Evolutionary conservation across 2,888 invertebrate species (phyloP), one percentile per base, ranked within the genome.

Genomic region (Drosophila aldrichi): DNA sequence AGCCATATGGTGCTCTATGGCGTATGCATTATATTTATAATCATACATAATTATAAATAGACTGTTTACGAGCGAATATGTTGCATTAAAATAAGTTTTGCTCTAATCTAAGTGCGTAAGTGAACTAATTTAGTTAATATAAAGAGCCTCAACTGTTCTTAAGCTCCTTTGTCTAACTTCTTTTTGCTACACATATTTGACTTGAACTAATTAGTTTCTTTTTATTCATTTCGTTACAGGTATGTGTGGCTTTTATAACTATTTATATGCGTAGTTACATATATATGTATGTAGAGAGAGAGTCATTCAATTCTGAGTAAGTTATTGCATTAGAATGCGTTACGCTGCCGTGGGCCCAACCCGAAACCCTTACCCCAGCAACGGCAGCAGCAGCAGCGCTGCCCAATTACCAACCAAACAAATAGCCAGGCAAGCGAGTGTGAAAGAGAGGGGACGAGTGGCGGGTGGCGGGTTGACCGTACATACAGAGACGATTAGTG

Each of bases 331-430:
- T 65, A 62, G 69, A 69, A 74, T 65, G 63, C 64, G 63, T 62
- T 69, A 41, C 41, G 36, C 57, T 20, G 65, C 57, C 58, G 29
- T 8, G 48, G 51, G 46, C 55, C 43, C 49, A 66, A 38, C n/a
- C 36, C 29, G 43, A 44, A 18, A 18, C 34, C 48, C 32, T 40
- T 29, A 18, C 36, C n/a, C 16, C 36, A 8, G 32, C 79, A 54
- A 49, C 34, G 25, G 51, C 79, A 55, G 54, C 79, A 54, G 54
- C 34, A 34, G 51, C 79, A 55, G 54, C 59, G 79, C 76, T 76
- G 65, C 68, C 81, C 83, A 83, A 83, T 88, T 87, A 87, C 82
- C 73, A 87, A 38, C 32, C 18, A 55, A 43, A 25, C 54, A 58
- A 48, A 52, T 66, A 56, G 48, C 60, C 43, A 14, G 22, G 34